phyloP scores from a whole-genome alignment of 2,888 invertebrate genomes.

The Aphrophora alni region DNA sequence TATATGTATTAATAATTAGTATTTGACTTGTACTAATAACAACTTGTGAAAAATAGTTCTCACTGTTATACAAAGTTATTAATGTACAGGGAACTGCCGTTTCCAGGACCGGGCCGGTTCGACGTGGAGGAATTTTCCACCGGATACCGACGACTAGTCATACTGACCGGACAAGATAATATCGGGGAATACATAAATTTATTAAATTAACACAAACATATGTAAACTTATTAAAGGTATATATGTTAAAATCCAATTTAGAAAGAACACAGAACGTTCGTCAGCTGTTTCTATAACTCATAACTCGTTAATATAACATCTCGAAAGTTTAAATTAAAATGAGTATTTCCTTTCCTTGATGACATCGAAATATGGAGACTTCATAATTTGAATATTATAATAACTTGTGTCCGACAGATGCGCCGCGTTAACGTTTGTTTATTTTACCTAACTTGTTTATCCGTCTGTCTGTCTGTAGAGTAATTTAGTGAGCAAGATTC shows the following conservation, averaged over 20 bases:
- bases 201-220: constrained; percentile 3
- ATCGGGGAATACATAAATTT: neutral
- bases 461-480: too few relatives aligned
- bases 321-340: neutral
- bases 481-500: too few relatives aligned
- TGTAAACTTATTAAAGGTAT: constrained; percentile 4
- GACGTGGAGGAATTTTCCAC: neutral
- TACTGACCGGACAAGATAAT: neutral
- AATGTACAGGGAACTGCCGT: too few relatives aligned
- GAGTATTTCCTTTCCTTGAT: neutral
- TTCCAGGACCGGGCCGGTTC: neutral
- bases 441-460: too few relatives aligned
- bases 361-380: neutral
- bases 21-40: constrained; percentile 9
- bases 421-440: too few relatives aligned
- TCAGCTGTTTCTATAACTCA: constrained; percentile 2
- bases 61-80: too few relatives aligned
- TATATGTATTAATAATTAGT: constrained; percentile 9
- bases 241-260: neutral
- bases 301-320: neutral
- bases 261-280: neutral
- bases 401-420: neutral
- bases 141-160: neutral
- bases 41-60: neutral
- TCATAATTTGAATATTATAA: constrained; percentile 1